Evolutionary conservation across 2,113 vertebrate species (phyloP).

Genomic region (Etheostoma spectabile): DNA sequence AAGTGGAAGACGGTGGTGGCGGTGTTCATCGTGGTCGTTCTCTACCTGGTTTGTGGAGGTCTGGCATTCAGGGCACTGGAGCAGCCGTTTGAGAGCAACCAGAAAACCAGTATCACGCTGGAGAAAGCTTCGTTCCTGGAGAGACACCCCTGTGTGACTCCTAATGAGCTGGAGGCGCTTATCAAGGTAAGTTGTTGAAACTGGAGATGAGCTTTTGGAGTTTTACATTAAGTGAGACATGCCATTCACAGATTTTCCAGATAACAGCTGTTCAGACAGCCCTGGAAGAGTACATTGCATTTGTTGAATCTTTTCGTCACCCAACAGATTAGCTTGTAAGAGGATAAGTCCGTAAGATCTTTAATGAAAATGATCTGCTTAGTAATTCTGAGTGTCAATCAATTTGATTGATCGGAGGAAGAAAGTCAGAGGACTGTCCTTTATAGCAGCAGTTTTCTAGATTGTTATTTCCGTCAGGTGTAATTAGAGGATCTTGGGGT

Average conservation of each 20-base stretch:
- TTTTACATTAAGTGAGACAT: not conserved
- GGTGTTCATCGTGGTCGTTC: constrained; percentile 94
- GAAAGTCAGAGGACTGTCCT: constrained; percentile 22
- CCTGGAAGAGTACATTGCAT: not conserved
- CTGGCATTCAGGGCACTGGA: constrained; percentile 93
- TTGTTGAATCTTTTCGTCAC: not conserved
- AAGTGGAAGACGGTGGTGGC: constrained; percentile 98
- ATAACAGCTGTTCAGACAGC: not conserved
- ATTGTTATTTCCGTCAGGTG: constrained; percentile 31
- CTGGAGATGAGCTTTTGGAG: not conserved
- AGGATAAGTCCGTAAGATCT: not conserved
- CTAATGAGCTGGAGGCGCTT: constrained; percentile 89
- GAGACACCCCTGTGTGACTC: constrained; percentile 89
- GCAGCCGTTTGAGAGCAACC: constrained; percentile 92
- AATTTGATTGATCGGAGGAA: constrained; percentile 10
- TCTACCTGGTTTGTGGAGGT: constrained; percentile 92
- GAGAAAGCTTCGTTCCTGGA: constrained; percentile 93
- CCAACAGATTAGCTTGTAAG: not conserved
- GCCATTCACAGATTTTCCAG: not conserved
- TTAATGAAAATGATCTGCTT: constrained; percentile 3
- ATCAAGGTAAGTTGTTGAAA: constrained; percentile 89
- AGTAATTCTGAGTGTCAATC: constrained; percentile 6
- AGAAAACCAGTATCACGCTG: constrained; percentile 90
- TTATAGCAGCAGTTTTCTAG: constrained; percentile 30
- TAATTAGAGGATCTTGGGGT: constrained; percentile 22